Percentiles rank a stretch among this genome's conserved stretches.
Conservation (phyloP, 2,888 invertebrate species). For the Horisme vitalbata region DNA sequence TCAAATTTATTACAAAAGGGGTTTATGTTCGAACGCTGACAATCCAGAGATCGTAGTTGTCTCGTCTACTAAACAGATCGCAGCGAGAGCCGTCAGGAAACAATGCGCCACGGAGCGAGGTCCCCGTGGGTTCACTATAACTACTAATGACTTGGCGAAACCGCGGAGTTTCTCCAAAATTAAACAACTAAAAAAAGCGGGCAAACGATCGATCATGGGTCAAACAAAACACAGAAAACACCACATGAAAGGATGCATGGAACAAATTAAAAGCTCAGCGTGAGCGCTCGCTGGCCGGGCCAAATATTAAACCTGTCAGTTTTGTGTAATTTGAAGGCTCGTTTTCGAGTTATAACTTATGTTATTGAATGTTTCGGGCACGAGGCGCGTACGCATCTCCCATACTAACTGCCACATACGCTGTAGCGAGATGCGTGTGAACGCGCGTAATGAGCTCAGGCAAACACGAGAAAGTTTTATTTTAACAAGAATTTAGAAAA, state of each 20-base stretch:
- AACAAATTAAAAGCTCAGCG: constrained; percentile 82
- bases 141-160: constrained; percentile 80
- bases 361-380: constrained; percentile 76
- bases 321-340: constrained; percentile 78
- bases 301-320: constrained; percentile 81
- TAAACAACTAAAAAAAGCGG: constrained; percentile 78
- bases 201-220: constrained; percentile 77
- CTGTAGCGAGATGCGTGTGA: constrained; percentile 47
- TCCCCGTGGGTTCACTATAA: constrained; percentile 30
- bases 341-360: constrained; percentile 76
- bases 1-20: constrained; percentile 1
- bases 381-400: constrained; percentile 38
- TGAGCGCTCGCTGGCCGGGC: constrained; percentile 60
- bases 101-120: constrained; percentile 56
- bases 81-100: constrained; percentile 55
- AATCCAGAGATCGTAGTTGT: constrained; percentile 4
- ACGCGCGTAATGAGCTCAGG: constrained; percentile 57
- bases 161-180: constrained; percentile 71
- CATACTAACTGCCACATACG: constrained; percentile 44
- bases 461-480: constrained; percentile 56
- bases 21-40: constrained; percentile 7
- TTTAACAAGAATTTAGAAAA: constrained; percentile 44
- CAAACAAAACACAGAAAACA: constrained; percentile 76
- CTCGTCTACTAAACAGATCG: constrained; percentile 36
- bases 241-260: constrained; percentile 76